Base-by-base conservation (phyloP, 2,113 vertebrate species). In the Otocyon megalotis region DNA sequence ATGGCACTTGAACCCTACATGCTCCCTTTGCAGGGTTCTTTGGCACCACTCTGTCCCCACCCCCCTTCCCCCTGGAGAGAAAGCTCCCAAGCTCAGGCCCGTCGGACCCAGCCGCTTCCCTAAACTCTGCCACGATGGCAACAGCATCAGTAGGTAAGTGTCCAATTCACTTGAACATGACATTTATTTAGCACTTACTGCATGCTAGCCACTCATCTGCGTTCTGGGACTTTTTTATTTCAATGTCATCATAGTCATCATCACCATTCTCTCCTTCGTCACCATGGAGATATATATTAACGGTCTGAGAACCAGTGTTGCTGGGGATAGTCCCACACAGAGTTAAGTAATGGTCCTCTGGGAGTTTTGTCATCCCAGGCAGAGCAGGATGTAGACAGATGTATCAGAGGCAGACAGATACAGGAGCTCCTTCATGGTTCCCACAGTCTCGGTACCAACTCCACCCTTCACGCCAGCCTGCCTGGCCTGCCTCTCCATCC, bases 21-120 rank as follows among this genome's bases (percentile, higher is more conserved):
- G n/a, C 2, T 95, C 84, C 63, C 43, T 65, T 90, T 63, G 4
- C 85, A 98, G 98, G 98, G 20, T 88, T 95, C 58, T 96, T 98
- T 81, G 98, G 97, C 37, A 89, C 90, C 43, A 96, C 96, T 16
- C 69, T 96, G 56, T 95, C 97, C 43, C 93, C 54, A 0, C 14
- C 72, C 28, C 67, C 88, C 60, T 11, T 50, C 16, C 43, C 76
- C 14, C 54, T 50, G 24, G 97, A 97, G 63, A 65, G 71, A 80
- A 96, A 98, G 48, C 69, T 53, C 56, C 94, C 97, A 32, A 90
- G 74, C 32, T 67, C 94, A 94, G 63, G 85, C 65, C 69, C 35
- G 1, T 32, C 56, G 88, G 97, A 97, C 26, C 60, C 91, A 32
- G n/a, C 30, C 28, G 8, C 90, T 90, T 93, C 91, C 48, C 53